phyloP scores from a whole-genome alignment of 1,140 invertebrate genomes.

The Leptopilina clavipes region DNA sequence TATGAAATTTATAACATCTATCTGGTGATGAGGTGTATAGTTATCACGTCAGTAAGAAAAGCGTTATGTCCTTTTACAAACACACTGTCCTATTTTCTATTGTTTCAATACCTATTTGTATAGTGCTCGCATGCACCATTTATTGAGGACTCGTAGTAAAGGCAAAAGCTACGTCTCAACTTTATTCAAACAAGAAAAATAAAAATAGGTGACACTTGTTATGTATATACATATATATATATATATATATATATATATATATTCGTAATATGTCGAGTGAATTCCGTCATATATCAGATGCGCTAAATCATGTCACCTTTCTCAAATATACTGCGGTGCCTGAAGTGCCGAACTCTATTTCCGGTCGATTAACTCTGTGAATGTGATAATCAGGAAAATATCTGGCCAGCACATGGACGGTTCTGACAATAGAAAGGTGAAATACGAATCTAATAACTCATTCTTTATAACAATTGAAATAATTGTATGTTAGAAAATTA shows the following conservation, averaged over 20 bases:
- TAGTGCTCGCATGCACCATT: not conserved
- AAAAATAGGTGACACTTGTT: slow-evolving; percentile 15
- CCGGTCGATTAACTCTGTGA: not conserved
- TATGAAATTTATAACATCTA: slow-evolving; percentile 24
- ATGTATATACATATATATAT: not conserved
- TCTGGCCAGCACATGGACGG: not conserved
- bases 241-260: no score
- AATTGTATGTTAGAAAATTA: no score
- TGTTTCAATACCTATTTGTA: slow-evolving; percentile 23
- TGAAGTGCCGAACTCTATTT: slow-evolving; percentile 4
- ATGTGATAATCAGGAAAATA: not conserved
- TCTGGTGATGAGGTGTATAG: slow-evolving; percentile 1
- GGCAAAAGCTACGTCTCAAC: slow-evolving; percentile 15
- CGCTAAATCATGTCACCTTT: slow-evolving; percentile 1
- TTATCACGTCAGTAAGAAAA: not conserved
- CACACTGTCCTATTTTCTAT: slow-evolving; percentile 20
- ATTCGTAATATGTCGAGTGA: not conserved
- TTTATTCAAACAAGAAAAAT: slow-evolving; percentile 24
- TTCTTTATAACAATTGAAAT: no score
- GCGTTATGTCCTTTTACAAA: slow-evolving; percentile 26
- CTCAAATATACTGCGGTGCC: not conserved
- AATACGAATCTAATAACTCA: not conserved
- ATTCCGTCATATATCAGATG: not conserved
- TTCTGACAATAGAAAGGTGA: not conserved
- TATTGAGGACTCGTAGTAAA: slow-evolving; percentile 18